A percentile compares a stretch with the other conserved stretches of the same genome.
Evolutionary conservation across 2,113 vertebrate species (phyloP).

Genomic region (Sterrhoptilus dennistouni): DNA sequence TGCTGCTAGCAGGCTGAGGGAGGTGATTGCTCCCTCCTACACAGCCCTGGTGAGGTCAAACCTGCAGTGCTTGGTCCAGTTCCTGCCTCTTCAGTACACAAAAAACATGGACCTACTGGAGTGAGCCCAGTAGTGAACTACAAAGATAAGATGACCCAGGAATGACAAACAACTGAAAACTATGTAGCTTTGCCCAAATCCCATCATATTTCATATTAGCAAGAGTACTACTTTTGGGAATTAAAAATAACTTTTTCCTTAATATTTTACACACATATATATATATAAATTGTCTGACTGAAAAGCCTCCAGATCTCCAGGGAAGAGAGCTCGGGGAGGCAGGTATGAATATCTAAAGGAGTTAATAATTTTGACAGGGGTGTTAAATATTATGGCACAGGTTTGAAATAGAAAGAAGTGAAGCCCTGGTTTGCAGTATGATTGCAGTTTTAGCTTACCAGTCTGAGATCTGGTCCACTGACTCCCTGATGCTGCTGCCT

Average conservation of each 20-base stretch:
- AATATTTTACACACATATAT: neutral
- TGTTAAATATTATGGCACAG: neutral
- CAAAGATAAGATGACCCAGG: neutral
- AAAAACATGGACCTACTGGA: neutral
- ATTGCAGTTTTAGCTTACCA: neutral
- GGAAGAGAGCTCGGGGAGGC: neutral
- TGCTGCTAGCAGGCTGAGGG: neutral
- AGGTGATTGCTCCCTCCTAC: neutral
- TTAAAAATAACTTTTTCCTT: neutral
- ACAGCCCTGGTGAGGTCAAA: neutral
- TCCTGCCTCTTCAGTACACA: neutral
- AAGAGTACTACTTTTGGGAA: neutral
- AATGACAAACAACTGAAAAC: neutral
- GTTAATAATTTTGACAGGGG: neutral
- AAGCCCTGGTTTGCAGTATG: neutral
- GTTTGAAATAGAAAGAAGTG: neutral
- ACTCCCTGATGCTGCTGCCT: neutral
- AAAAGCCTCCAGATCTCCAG: neutral
- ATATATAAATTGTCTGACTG: neutral
- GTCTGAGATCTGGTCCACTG: neutral
- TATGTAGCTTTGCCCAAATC: neutral
- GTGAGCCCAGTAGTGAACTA: neutral
- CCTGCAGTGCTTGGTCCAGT: accelerated
- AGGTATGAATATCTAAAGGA: neutral
- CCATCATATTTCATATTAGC: neutral